Evolutionary conservation across 1,140 invertebrate species (phyloP).

Genomic region (Acarapis woodi): DNA sequence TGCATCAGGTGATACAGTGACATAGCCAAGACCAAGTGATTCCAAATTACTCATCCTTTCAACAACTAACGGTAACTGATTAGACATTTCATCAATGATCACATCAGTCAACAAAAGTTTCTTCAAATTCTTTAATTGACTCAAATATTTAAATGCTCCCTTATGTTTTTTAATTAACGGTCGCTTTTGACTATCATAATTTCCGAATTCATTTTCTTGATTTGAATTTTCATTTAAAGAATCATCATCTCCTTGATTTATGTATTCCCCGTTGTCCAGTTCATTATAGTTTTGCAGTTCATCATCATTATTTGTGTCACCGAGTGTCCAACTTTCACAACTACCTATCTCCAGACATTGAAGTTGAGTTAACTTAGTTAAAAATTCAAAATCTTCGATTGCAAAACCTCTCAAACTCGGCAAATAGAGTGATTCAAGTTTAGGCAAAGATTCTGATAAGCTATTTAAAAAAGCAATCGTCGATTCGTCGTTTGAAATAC

Average conservation of each 20-base stretch:
- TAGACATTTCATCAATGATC: not conserved
- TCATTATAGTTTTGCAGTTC: not conserved
- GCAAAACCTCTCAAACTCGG: not conserved
- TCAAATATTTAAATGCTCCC: conserved; percentile 2
- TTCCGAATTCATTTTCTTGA: too few species aligned
- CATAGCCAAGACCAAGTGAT: conserved; percentile 1
- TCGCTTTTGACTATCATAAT: too few species aligned
- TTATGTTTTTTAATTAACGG: too few species aligned
- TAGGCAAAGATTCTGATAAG: not conserved
- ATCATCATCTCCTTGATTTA: not conserved
- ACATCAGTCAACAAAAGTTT: conserved; percentile 4
- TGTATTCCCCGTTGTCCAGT: not conserved
- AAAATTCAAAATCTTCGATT: conserved; percentile 1
- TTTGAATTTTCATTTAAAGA: not conserved
- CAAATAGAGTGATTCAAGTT: not conserved
- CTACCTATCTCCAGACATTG: conserved; percentile 5
- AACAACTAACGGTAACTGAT: not conserved
- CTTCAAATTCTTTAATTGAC: conserved; percentile 1
- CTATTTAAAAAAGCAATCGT: not conserved
- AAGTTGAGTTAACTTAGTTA: not conserved
- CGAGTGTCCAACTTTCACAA: conserved; percentile 3
- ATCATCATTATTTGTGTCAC: not conserved
- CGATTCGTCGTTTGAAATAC: not conserved
- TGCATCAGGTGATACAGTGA: conserved; percentile 2
- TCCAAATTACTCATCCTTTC: conserved; percentile 2